These are phyloP conservation scores for Strix aluco DNA, from an alignment of 2,113 vertebrate genomes.

Conservation along the genomic window DNA sequence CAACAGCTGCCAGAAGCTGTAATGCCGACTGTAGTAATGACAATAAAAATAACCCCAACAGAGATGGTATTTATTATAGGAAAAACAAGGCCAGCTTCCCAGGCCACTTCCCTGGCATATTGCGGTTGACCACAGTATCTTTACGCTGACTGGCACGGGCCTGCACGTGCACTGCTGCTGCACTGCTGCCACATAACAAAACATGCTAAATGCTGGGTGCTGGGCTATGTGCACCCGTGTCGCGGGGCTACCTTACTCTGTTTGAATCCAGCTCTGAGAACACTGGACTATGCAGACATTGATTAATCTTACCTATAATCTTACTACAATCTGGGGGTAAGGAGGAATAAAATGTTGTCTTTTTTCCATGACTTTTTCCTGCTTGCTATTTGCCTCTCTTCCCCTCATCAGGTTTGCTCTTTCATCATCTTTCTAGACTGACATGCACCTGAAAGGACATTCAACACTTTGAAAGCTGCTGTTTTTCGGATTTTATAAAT, in stretches of 20 bases:
- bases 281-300: neutral
- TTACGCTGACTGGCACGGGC: fast-evolving
- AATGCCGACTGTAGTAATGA: neutral
- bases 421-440: neutral
- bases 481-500: constrained; percentile 46
- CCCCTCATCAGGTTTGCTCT: neutral
- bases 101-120: neutral
- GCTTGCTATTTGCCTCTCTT: neutral
- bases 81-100: neutral
- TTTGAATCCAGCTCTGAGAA: neutral
- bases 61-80: neutral
- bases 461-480: constrained; percentile 29
- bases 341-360: neutral
- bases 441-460: neutral
- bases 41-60: neutral
- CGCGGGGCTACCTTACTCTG: neutral
- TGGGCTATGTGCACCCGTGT: neutral
- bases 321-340: neutral
- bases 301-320: neutral
- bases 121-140: neutral
- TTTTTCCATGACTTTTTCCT: neutral
- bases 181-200: fast-evolving
- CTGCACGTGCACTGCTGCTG: neutral
- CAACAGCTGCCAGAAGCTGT: constrained; percentile 31
- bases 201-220: fast-evolving